Percentiles rank a stretch among this genome's conserved stretches.
phyloP scores from a whole-genome alignment of 1,140 invertebrate genomes.

The Pissodes strobi region DNA sequence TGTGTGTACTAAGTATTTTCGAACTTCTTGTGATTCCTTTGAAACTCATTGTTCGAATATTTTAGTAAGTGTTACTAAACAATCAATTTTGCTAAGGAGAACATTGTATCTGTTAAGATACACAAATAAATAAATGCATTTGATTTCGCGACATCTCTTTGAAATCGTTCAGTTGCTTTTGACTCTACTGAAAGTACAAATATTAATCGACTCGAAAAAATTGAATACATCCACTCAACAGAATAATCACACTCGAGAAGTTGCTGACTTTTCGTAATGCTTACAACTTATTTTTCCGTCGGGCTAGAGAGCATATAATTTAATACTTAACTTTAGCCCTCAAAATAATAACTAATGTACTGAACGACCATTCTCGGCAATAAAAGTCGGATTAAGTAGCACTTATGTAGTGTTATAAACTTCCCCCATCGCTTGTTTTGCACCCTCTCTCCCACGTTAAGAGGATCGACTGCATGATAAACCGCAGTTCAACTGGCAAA shows the following conservation, averaged over 20 bases:
- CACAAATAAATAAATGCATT: too few relatives aligned
- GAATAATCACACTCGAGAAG: not conserved
- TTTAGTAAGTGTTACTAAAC: too few relatives aligned
- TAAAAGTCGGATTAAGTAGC: constrained; percentile 37
- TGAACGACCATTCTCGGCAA: constrained; percentile 31
- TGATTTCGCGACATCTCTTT: too few relatives aligned
- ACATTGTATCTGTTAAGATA: too few relatives aligned
- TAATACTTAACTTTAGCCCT: constrained; percentile 34
- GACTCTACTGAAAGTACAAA: too few relatives aligned
- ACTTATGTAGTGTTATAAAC: constrained; percentile 34
- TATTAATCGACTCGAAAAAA: too few relatives aligned
- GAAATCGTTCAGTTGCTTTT: too few relatives aligned
- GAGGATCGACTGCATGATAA: constrained; percentile 30
- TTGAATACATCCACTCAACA: not conserved
- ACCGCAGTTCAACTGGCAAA: constrained; percentile 32
- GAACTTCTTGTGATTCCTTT: too few relatives aligned
- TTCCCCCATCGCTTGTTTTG: constrained; percentile 24
- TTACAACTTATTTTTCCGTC: not conserved
- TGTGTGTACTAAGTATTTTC: too few relatives aligned
- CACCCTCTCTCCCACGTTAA: constrained; percentile 31
- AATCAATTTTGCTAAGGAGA: too few relatives aligned
- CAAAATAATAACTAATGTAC: constrained; percentile 34
- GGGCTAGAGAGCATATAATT: constrained; percentile 35
- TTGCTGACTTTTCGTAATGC: constrained; percentile 5
- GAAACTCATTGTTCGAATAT: too few relatives aligned